Percentiles rank a stretch among this genome's conserved stretches.
Evolutionary conservation across 1,140 invertebrate genomes (phyloP).

Genomic region (Drosophila pallidifrons): DNA sequence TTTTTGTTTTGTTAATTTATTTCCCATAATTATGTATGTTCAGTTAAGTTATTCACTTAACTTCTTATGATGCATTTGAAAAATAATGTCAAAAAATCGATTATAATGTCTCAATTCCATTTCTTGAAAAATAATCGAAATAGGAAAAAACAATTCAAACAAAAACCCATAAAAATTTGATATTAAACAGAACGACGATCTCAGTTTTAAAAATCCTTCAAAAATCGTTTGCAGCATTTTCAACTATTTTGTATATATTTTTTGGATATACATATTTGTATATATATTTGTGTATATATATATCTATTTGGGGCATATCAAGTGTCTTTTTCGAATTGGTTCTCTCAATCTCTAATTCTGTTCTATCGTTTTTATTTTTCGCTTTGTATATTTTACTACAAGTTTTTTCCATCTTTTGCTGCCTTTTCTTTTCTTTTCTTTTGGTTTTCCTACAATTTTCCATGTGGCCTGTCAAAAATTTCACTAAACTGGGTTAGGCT

Average conservation of each 20-base stretch:
- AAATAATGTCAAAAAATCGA: constrained; percentile 20
- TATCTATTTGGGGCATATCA: constrained; percentile 61
- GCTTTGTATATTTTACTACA: constrained; percentile 81
- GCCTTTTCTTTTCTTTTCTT: constrained; percentile 34
- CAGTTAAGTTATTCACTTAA: constrained; percentile 59
- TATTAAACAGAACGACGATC: constrained; percentile 48
- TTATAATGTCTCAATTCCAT: constrained; percentile 77
- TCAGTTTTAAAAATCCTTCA: constrained; percentile 48
- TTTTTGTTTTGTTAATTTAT: constrained; percentile 45
- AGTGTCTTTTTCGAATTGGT: constrained; percentile 51
- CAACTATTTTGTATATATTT: constrained; percentile 43
- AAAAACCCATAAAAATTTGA: constrained; percentile 22
- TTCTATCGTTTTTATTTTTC: constrained; percentile 65
- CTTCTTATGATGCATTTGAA: constrained; percentile 38
- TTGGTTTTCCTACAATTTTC: constrained; percentile 37
- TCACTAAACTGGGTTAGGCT: constrained; percentile 79
- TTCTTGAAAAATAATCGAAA: constrained; percentile 38
- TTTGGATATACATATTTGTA: constrained; percentile 45
- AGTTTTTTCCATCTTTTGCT: constrained; percentile 56
- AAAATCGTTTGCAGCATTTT: constrained; percentile 50
- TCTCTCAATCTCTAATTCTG: constrained; percentile 67
- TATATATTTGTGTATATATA: constrained; percentile 39
- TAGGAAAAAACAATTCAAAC: constrained; percentile 32
- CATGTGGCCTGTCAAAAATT: constrained; percentile 73
- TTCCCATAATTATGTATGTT: constrained; percentile 40